A percentile compares a stretch with the other conserved stretches of the same genome.
Conservation (phyloP, 1,140 invertebrate genomes). For the Drosophila takahashii region DNA sequence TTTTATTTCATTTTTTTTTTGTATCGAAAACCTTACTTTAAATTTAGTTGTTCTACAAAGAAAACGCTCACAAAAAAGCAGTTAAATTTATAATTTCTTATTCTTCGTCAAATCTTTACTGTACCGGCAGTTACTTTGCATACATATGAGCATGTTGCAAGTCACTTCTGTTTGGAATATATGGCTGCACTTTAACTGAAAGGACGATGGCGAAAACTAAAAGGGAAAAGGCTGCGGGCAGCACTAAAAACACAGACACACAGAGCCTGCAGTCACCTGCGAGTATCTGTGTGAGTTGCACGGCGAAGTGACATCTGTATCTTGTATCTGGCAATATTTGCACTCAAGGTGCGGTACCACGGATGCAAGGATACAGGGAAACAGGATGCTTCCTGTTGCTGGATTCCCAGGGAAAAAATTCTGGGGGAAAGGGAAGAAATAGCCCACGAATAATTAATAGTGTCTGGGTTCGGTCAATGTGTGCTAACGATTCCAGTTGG, state of each 20-base stretch:
- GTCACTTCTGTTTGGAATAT: conserved; percentile 47
- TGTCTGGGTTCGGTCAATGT: conserved; percentile 54
- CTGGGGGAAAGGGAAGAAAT: neutral
- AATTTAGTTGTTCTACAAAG: too few species aligned
- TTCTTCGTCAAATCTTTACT: conserved; percentile 13
- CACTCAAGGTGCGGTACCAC: conserved; percentile 44
- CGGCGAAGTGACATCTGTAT: conserved; percentile 41
- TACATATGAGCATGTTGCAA: conserved; percentile 45
- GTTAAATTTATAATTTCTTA: too few species aligned
- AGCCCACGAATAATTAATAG: conserved; percentile 69
- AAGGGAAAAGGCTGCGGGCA: conserved; percentile 32
- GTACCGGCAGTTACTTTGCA: conserved; percentile 29
- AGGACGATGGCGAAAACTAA: conserved; percentile 26
- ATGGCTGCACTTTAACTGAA: conserved; percentile 54
- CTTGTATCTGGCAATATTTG: conserved; percentile 54
- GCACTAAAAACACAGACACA: conserved; percentile 1
- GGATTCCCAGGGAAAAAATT: conserved; percentile 2
- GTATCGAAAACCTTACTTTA: too few species aligned
- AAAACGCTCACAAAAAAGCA: too few species aligned
- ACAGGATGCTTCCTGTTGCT: conserved; percentile 49
- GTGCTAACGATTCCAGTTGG: conserved; percentile 57
- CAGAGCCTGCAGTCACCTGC: conserved; percentile 13
- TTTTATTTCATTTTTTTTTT: too few species aligned
- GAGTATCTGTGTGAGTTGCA: conserved; percentile 16
- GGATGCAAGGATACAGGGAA: conserved; percentile 27